Evolutionary conservation across 2,113 vertebrate genomes (phyloP), one percentile per base, ranked within the genome.

Genomic region (Ardeotis arabs): DNA sequence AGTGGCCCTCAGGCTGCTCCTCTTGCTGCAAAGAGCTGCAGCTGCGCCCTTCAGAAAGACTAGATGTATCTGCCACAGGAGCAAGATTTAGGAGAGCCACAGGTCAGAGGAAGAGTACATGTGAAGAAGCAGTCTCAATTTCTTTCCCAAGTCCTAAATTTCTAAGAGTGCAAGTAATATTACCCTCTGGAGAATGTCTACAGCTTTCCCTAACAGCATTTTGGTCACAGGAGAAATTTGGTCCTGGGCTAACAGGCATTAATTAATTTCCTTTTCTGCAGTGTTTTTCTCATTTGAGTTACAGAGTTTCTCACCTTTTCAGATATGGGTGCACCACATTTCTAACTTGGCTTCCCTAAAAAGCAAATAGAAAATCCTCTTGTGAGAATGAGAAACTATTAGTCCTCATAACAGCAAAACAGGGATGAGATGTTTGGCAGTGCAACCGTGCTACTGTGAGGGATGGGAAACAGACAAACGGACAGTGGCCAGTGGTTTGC

Each of bases 391-490:
- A 75, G 53, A 82, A 85, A 31, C 21, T 56, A 23, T 70, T 35
- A 49, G 31, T 33, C 44, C 33, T 84, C 20, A 2, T n/a, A 72
- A 19, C 17, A 77, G 20, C 0, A 0, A 80, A 90, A 81, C 3
- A 44, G 3, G 53, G 45, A 49, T 27, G 35, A 79, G 45, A 62
- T 49, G 29, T 33, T 84, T 74, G 59, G 75, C 74, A 70, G 73
- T 66, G n/a, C 39, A 52, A 44, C 31, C 37, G 50, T 0, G 0
- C 20, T 82, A 17, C 35, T 2, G 0, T 13, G 69, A 95, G n/a
- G 24, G 9, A 33, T 31, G 21, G 21, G 9, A 33, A 85, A 49
- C 33, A 72, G 76, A 47, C 1, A 64, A 59, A 74, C 8, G 4
- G 66, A 66, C 22, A 45, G 35, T 11, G 58, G 55, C 47, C 58